Evolutionary conservation across 2,888 invertebrate species (phyloP), one percentile per base, ranked within the genome.

Genomic region (Apeira syringaria): DNA sequence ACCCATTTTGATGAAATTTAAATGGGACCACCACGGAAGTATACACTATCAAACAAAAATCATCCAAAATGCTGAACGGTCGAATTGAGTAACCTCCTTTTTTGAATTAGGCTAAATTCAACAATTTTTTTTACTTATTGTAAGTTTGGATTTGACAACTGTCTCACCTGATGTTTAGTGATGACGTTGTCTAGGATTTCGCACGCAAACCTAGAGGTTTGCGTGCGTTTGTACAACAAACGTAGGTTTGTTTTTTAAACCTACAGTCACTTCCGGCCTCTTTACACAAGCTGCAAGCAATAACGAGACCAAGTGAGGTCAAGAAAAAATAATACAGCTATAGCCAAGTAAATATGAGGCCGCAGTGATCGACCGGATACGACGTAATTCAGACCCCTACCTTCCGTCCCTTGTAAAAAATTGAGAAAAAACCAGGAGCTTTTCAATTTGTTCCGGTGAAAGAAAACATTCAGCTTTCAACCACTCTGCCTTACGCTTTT

Each of bases 401-500:
- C 68, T 64, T 59, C 52, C 56, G 59, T 22, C 41, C 41, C 41
- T 34, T 59, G 61, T 64, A 68, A 66, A 73, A 68, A 47, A 15
- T 1, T 4, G 24, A 11, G 15, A 33, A 41, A 38, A 47, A 45
- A 49, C 42, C 69, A 70, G 66, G 50, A 56, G 64, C 69, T 70
- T 76, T 80, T 70, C 79, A 80, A 80, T 81, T 79, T 71, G 64
- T 68, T 64, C 57, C 66, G 52, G 56, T 53, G 59, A 64, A 69
- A 71, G 73, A 68, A 73, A 78, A 75, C 70, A 76, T 75, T 76
- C 65, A 68, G 63, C 60, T 62, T 68, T 60, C 64, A 61, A 61
- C 64, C 53, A 52, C 59, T 61, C 60, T 68, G 67, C 6, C 7
- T 20, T 20, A 20, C 7, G 5, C 7, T 20, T 64, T 66, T 74